Percentiles rank a stretch among this genome's conserved stretches.
Evolutionary conservation across 2,797 vertebrate species (phyloP).

Genomic region (Uromys caudimaculatus): DNA sequence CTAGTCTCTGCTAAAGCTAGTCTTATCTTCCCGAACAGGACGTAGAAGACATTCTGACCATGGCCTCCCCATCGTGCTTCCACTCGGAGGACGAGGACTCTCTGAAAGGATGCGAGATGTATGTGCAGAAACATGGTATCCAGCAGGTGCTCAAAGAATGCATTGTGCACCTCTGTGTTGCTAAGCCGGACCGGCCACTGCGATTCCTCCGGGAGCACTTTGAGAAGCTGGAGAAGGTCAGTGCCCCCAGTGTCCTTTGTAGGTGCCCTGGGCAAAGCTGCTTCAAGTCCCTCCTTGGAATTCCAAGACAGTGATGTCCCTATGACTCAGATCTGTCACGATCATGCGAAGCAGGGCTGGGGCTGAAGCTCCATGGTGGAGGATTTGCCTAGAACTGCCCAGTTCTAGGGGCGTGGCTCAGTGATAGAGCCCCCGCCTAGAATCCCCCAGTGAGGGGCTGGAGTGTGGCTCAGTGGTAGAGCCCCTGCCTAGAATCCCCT

Average conservation of each 20-base stretch:
- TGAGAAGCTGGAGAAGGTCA: constrained; percentile 98
- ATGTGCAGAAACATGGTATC: constrained; percentile 97
- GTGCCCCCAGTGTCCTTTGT: constrained; percentile 70
- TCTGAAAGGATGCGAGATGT: constrained; percentile 96
- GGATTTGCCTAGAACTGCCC: neutral
- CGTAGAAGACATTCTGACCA: constrained; percentile 83
- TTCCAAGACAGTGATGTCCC: neutral
- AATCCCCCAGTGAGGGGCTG: neutral
- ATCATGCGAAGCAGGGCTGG: neutral
- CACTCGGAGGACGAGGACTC: constrained; percentile 96
- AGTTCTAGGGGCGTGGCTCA: neutral
- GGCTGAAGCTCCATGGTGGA: neutral
- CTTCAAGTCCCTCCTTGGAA: neutral
- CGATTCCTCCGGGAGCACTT: constrained; percentile 98
- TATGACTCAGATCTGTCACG: neutral
- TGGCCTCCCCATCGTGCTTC: constrained; percentile 92
- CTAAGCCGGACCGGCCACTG: constrained; percentile 97
- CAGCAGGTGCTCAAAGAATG: constrained; percentile 98
- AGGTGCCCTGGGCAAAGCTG: neutral
- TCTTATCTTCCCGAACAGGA: neutral
- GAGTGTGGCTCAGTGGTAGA: neutral
- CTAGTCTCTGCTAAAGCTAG: neutral
- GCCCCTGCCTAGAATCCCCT: too few species aligned
- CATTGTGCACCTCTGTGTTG: constrained; percentile 97
- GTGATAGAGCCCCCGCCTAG: neutral